Base-by-base conservation (phyloP, 2,113 vertebrate species). In the Capreolus pygargus region DNA sequence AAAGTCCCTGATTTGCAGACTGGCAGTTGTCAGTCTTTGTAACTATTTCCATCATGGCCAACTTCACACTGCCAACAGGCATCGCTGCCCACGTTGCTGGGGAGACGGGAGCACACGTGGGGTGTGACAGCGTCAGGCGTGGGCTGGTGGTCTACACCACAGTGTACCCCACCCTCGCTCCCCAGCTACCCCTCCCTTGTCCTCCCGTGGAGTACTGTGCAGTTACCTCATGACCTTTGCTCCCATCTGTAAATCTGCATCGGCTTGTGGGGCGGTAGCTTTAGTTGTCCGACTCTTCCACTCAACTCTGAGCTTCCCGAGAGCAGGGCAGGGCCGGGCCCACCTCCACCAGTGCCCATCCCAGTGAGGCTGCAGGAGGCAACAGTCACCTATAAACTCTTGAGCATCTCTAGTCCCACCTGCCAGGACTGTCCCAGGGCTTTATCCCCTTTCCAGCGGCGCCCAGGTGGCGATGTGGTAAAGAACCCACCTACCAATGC, bases 141-240 rank as follows among this genome's bases (percentile, higher is more conserved):
- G 58, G 60, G 14, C 52, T 33, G 47, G 10, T 13, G 11, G 30
- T 45, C n/a, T 23, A 27, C 30, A 14, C 6, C 6, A 0, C 43
- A 2, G 6, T 30, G 5, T 1, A 0, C 87, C 13, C 15, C 1
- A 1, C 39, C 50, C 50, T 30, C 0, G 4, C 70, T 6, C 8
- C 36, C 4, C 64, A 54, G 79, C 6, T 5, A 3, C 17, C 7
- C 54, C 78, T n/a, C 33, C 21, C 36, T 4, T 2, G 3, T 33
- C 13, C 11, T 23, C 33, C 78, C 0, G 7, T 8, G 21, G 43
- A 6, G 7, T 2, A 25, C 52, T 0, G 9, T 4, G 28, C n/a
- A 21, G 12, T 57, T 3, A 21, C 74, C 54, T 2, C 0, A 30
- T 0, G 16, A 25, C 92, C 52, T 90, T 70, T 89, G 79, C 45